Conservation (phyloP, 92 coral and sea anemone genomes). For the Heliopora coerulea region DNA sequence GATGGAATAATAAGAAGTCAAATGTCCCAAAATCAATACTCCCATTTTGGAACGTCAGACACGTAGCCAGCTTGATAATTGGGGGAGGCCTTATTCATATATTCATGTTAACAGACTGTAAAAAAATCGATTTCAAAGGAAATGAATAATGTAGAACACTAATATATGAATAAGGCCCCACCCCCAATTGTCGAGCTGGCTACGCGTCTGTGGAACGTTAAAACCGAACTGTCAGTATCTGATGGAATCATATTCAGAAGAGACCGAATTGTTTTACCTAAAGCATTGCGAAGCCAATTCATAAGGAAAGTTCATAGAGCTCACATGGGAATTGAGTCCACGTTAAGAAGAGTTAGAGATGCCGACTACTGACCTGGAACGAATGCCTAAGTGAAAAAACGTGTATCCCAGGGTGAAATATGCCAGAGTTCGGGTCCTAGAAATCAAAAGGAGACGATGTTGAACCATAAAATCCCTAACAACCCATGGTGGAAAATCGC, state of each 20-base stretch:
- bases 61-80: neutral
- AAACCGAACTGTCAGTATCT: no score
- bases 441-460: neutral
- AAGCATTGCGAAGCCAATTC: neutral
- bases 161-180: no score
- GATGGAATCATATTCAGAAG: conserved; percentile 20
- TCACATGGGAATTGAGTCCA: neutral
- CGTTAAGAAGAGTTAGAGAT: neutral
- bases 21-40: no score
- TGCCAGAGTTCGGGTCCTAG: neutral
- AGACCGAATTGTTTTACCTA: neutral
- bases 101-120: no score
- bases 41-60: neutral
- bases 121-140: no score
- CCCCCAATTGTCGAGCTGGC: no score
- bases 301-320: neutral
- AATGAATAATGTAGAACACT: no score
- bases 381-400: neutral
- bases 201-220: no score
- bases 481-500: neutral
- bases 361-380: neutral
- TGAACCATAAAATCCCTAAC: neutral
- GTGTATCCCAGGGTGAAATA: neutral
- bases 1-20: neutral
- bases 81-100: no score